A percentile compares a stretch with the other conserved stretches of the same genome.
Conservation (phyloP, 2,888 invertebrate genomes). For the Diadegma fenestrale region DNA sequence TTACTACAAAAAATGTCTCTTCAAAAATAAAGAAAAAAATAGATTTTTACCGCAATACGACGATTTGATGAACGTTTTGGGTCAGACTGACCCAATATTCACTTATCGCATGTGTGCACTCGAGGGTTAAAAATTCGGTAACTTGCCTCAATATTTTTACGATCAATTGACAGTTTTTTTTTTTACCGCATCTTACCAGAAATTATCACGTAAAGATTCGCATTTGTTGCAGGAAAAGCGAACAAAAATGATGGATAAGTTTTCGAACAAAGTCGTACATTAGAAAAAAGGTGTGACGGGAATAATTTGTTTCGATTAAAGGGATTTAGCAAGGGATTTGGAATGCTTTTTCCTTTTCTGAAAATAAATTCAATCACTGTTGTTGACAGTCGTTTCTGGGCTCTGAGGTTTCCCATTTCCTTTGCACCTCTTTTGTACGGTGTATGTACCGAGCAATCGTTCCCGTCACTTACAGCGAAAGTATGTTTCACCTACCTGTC, state of each 20-base stretch:
- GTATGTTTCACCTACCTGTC: conserved; percentile 74
- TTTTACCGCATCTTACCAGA: background rate
- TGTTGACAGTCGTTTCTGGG: conserved; percentile 23
- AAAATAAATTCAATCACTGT: conserved; percentile 33
- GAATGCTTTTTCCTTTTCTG: background rate
- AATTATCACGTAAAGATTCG: too few species aligned
- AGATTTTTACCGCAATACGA: too few species aligned
- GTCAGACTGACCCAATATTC: too few species aligned
- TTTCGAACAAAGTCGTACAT: too few species aligned
- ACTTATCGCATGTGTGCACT: too few species aligned
- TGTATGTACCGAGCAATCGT: conserved; percentile 30
- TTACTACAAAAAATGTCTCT: too few species aligned
- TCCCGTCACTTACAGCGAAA: conserved; percentile 32
- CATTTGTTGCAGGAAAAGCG: too few species aligned
- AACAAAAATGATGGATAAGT: too few species aligned
- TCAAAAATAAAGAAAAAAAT: too few species aligned
- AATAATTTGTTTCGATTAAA: background rate
- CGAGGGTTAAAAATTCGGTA: too few species aligned
- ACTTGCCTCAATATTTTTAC: background rate
- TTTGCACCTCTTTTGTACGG: conserved; percentile 24
- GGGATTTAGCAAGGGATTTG: background rate
- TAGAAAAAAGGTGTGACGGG: background rate
- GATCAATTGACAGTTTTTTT: background rate
- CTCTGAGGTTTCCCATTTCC: background rate
- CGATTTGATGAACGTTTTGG: too few species aligned